Evolutionary conservation across 1,140 invertebrate genomes (phyloP), one percentile per base, ranked within the genome.

Genomic region (Sitobion miscanthi): DNA sequence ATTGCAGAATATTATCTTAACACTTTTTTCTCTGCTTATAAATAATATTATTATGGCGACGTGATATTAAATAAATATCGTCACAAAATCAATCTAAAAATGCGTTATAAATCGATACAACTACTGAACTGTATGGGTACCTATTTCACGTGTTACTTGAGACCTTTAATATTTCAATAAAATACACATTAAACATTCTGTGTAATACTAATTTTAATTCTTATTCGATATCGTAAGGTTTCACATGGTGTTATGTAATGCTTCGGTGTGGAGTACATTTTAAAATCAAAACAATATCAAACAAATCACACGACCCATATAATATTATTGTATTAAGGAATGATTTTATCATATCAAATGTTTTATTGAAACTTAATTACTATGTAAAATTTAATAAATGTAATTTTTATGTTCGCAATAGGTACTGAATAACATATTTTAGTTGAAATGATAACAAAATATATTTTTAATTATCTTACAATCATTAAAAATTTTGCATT

Each of bases 161-260:
- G 62, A 77, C 62, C 62, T n/a, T 77, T n/a, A 77, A 77, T 77
- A 77, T 77, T 77, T 77, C 62, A n/a, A 77, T 77, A 77, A 77
- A 77, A 77, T 77, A 77, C 30, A 77, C 62, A n/a, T 77, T 77
- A n/a, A 77, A 77, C 62, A 77, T 77, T 77, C 30, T 77, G 5
- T 77, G 62, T 77, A 77, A 77, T 77, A n/a, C 45, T 87, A 30
- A 47, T 87, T 87, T 87, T 49, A 47, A 87, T 87, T 87, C 45
- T 25, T 87, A 87, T 87, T 47, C 14, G 25, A 87, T 49, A 49
- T 87, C 14, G 23, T 87, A 87, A n/a, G 85, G 85, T 87, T 87
- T 87, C 85, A n/a, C 30, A 30, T 47, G 17, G 30, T 47, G 17
- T 87, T 87, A 87, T n/a, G 14, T 87, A 87, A 87, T 87, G 6